These are phyloP conservation scores for Himalopsyche japonica DNA, from an alignment of 2,888 invertebrate species.

Conservation along the genomic window DNA sequence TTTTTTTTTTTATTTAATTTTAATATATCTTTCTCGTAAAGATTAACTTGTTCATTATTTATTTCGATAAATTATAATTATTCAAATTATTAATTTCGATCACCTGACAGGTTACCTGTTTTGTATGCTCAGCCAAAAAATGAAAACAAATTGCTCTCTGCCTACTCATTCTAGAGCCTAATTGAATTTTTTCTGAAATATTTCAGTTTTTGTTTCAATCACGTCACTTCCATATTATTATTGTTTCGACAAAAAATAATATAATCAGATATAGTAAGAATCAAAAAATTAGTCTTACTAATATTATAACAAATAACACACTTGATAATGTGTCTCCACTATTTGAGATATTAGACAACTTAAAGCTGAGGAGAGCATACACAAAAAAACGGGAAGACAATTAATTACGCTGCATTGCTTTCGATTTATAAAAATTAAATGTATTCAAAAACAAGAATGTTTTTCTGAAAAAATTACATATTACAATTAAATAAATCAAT, in stretches of 20 bases:
- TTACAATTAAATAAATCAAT: too few species aligned
- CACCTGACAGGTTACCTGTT: not conserved
- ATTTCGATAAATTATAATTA: not conserved
- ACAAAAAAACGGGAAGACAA: too few species aligned
- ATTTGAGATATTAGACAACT: too few species aligned
- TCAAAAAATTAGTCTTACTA: not conserved
- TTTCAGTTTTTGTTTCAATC: not conserved
- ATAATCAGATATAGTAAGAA: not conserved
- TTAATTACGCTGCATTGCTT: too few species aligned
- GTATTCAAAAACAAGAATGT: too few species aligned
- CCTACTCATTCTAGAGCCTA: not conserved
- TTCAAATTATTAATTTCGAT: not conserved
- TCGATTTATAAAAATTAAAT: too few species aligned
- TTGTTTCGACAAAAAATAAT: not conserved
- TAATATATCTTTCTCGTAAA: not conserved
- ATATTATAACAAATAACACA: too few species aligned
- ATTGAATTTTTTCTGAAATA: not conserved
- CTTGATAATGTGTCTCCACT: too few species aligned
- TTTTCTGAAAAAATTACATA: too few species aligned
- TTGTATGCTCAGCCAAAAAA: not conserved
- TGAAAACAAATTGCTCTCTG: not conserved
- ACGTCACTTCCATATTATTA: not conserved
- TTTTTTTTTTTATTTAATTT: not conserved
- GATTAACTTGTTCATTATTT: not conserved
- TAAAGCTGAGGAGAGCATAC: too few species aligned